Evolutionary conservation across 2,113 vertebrate genomes (phyloP), one percentile per base, ranked within the genome.

Genomic region (Oxyruncus cristatus): DNA sequence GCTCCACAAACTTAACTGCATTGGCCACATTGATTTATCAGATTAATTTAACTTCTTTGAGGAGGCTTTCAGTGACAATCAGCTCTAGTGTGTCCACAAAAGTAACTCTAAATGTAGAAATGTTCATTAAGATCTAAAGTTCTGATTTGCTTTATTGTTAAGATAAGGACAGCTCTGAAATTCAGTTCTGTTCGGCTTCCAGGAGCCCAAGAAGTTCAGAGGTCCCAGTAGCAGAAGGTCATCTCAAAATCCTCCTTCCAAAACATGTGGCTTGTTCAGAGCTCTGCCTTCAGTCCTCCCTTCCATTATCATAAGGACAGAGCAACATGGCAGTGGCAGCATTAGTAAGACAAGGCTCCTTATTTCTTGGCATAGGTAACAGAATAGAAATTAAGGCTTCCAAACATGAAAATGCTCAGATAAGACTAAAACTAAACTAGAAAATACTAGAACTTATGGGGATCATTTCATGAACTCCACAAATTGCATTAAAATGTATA

Each of bases 21-120:
- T 52, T 74, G 65, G 76, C 65, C 93, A 72, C 73, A 55, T 52
- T 81, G 92, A 96, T 94, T 92, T 94, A 93, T 93, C 95, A 92
- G 89, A 92, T 94, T 86, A 86, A 92, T 96, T 92, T 74, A 77
- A 88, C 90, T 94, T 94, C 80, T 96, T 95, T 86, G 72, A 97
- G 89, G 82, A 88, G 39, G 73, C 21, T 94, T 96, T 94, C 82
- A 65, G 79, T 81, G 92, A 95, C 92, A 87, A 92, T 92, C 88
- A 94, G 75, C 82, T 93, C 92, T 62, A 91, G 92, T 93, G 72
- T 90, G 55, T n/a, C 82, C 93, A 92, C 67, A 84, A 65, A 94
- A 94, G 89, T 93, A 77, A 86, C 89, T 96, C 32, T 8, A 83
- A 91, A 94, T 56, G 82, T 72, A 71, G 88, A 83, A 94, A 83